Percentiles rank a stretch among this genome's conserved stretches.
These are phyloP conservation scores for Slavum lentiscoides DNA, from an alignment of 2,888 invertebrate species.

Conservation along the genomic window DNA sequence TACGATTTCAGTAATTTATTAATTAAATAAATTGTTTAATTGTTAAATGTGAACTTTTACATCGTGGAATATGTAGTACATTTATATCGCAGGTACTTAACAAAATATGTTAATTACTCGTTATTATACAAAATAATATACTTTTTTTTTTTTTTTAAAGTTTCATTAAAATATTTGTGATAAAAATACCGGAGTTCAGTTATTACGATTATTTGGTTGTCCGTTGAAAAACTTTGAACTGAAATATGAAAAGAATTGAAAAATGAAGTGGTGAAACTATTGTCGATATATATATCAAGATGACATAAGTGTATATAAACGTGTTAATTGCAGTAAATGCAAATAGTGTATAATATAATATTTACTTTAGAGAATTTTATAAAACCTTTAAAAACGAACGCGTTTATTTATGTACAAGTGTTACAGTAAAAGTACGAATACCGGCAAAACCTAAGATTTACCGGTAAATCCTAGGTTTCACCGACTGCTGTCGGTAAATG, in stretches of 20 bases:
- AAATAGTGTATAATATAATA: too few relatives aligned
- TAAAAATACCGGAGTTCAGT: neutral
- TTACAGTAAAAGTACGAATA: too few relatives aligned
- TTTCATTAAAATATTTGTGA: neutral
- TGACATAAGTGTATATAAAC: too few relatives aligned
- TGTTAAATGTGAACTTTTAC: neutral
- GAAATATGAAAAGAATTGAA: neutral
- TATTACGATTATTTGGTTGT: neutral
- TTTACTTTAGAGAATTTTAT: too few relatives aligned
- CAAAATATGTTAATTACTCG: neutral
- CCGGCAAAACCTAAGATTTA: too few relatives aligned
- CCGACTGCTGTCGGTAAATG: too few relatives aligned
- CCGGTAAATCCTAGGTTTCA: too few relatives aligned
- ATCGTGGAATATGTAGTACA: neutral
- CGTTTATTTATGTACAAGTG: too few relatives aligned
- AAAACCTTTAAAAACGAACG: too few relatives aligned
- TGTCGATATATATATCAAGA: too few relatives aligned
- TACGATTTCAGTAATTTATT: neutral
- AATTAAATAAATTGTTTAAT: neutral
- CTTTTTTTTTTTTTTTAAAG: neutral
- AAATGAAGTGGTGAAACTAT: neutral
- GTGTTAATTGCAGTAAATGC: too few relatives aligned
- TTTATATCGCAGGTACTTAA: neutral
- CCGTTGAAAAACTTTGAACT: neutral
- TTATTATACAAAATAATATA: conserved; percentile 3